Conservation (phyloP, 2,888 invertebrate species). For the Hyppa rectilinea region DNA sequence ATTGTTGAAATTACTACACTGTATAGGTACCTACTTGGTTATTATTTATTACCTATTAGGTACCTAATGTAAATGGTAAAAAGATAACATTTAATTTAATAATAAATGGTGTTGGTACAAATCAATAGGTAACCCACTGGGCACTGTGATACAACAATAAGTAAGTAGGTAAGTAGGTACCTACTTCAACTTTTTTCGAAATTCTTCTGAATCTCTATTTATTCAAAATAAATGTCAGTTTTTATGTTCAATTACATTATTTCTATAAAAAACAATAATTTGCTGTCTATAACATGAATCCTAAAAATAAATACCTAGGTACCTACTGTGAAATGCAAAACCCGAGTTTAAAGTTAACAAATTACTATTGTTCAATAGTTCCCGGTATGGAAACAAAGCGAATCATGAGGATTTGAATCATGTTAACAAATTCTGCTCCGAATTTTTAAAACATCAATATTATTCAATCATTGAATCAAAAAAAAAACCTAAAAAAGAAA, state of each 20-base stretch:
- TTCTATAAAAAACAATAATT: neutral
- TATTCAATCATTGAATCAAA: neutral
- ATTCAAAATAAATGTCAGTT: neutral
- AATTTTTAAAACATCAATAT: neutral
- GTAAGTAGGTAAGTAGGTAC: no score
- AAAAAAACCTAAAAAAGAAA: neutral
- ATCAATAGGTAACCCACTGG: neutral
- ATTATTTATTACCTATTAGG: no score
- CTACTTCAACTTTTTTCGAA: no score
- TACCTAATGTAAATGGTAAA: no score
- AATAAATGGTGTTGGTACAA: no score
- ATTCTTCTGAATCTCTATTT: neutral
- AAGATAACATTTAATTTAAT: no score
- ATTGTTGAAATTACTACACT: no score
- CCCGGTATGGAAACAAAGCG: slow-evolving; percentile 12
- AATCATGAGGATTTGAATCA: no score
- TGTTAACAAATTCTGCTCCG: rapidly evolving
- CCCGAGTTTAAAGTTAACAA: neutral
- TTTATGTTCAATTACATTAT: neutral
- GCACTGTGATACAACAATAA: neutral
- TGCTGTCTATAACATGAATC: neutral
- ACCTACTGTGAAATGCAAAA: neutral
- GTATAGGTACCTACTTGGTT: no score
- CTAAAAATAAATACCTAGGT: neutral
- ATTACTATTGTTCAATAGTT: slow-evolving; percentile 2